Base-by-base conservation (phyloP, 2,797 vertebrate species). In the Dallia pectoralis region DNA sequence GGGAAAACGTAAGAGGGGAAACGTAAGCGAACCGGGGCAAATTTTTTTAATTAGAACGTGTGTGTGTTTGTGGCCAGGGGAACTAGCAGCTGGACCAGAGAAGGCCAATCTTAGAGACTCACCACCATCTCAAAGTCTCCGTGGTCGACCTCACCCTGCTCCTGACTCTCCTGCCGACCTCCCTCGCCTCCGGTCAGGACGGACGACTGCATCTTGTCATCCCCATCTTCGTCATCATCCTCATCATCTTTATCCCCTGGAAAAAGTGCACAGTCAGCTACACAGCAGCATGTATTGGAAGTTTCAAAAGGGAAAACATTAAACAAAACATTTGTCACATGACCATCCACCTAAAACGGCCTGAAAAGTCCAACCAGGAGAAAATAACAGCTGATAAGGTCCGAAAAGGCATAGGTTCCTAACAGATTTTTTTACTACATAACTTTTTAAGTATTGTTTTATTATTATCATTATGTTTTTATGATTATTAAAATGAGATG, bases 61-160 rank as follows among this genome's bases (percentile, higher is more conserved):
- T 36, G 33, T 36, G 33, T 36, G 33, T 36, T 3, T 36, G 33
- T 36, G 33, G 64, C 14, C n/a, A 19, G 7, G 67, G 36, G 8
- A 18, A 53, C 51, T 53, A 53, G 51, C 51, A 19, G 19, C n/a
- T 53, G 51, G 51, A 53, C 51, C 51, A 53, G 51, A 53, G 33
- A 36, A 3, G 33, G 33, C 3, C 33, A 36, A 36, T 36, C 33
- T 36, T 7, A 12, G 9, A 22, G 76, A 91, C 95, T 96, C 87
- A 99, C 98, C 96, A 99, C 98, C 98, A 99, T 99, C 89, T 99
- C 98, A 25, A 99, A 99, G 91, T 99, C 98, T 0, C 96, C 96
- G 0, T 99, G 97, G 84, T 99, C 98, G 83, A 98, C 97, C 85
- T 99, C 98, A 1, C 77, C 96, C 84, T 98, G 98, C 72, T 99